Percentiles rank a stretch among this genome's conserved stretches.
Evolutionary conservation across 1,140 invertebrate species (phyloP).

Genomic region (Zaprionus africanus): DNA sequence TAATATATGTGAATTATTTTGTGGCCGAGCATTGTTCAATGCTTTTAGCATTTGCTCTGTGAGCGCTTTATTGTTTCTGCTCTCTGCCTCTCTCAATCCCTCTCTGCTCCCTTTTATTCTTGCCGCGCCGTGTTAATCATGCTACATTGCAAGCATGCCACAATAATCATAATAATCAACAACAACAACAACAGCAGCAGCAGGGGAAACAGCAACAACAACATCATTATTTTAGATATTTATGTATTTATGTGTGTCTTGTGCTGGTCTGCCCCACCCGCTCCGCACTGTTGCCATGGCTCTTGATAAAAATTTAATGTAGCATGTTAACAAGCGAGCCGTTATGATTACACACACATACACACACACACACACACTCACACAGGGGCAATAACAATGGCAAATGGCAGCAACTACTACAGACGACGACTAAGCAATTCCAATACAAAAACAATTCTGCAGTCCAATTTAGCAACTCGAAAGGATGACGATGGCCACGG

Average conservation of each 20-base stretch:
- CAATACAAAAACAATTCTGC: constrained; percentile 71
- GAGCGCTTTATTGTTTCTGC: constrained; percentile 20
- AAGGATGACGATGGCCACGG: constrained; percentile 42
- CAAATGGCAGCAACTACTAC: constrained; percentile 41
- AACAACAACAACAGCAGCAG: constrained; percentile 41
- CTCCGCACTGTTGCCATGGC: constrained; percentile 63
- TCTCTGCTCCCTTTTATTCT: neutral
- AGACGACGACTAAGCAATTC: constrained; percentile 64
- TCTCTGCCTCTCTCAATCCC: neutral
- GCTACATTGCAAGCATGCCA: constrained; percentile 73
- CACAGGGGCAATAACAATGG: constrained; percentile 29
- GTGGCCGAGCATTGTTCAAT: constrained; percentile 60
- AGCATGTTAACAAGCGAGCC: constrained; percentile 82
- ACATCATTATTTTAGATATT: constrained; percentile 78
- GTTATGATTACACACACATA: constrained; percentile 74
- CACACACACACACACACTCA: constrained; percentile 54
- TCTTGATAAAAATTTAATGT: constrained; percentile 83
- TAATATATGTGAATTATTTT: constrained; percentile 64
- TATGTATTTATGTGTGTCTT: constrained; percentile 58
- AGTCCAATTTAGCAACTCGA: constrained; percentile 77
- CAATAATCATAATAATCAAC: constrained; percentile 77
- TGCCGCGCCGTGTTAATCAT: constrained; percentile 67
- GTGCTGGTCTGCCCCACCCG: constrained; percentile 3
- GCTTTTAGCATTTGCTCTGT: constrained; percentile 55
- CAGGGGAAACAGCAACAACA: constrained; percentile 43